phyloP scores from a whole-genome alignment of 2,888 invertebrate genomes.

The Nemurella pictetii region DNA sequence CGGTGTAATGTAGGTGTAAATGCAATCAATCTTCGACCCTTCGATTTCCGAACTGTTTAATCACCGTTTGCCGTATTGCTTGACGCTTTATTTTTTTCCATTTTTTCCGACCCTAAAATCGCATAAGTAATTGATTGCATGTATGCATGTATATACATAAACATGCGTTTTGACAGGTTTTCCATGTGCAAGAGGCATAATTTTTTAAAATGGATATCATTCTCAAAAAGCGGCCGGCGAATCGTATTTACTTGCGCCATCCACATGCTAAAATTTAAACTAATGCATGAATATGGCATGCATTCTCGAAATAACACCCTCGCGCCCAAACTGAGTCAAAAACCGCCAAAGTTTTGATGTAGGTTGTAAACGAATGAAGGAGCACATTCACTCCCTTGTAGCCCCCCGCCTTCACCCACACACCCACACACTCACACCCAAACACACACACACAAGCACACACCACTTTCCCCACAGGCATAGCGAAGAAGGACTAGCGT shows the following conservation, averaged over 20 bases:
- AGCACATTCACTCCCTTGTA: background rate
- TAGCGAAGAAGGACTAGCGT: background rate
- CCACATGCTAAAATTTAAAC: background rate
- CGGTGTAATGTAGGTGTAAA: background rate
- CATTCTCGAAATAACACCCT: background rate
- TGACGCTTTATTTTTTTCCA: background rate
- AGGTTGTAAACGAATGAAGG: background rate
- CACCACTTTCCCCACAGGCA: no score
- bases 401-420: background rate
- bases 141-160: background rate
- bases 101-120: background rate
- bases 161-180: background rate
- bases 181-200: background rate
- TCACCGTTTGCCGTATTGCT: background rate
- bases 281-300: background rate
- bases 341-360: background rate
- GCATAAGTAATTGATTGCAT: background rate
- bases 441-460: no score
- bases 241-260: background rate
- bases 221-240: background rate
- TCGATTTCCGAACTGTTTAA: background rate
- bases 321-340: background rate
- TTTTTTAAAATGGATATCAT: background rate
- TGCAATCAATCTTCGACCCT: background rate
- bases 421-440: no score